These are phyloP conservation scores for Norana najaformis DNA, from an alignment of 2,888 invertebrate species.

Conservation along the genomic window DNA sequence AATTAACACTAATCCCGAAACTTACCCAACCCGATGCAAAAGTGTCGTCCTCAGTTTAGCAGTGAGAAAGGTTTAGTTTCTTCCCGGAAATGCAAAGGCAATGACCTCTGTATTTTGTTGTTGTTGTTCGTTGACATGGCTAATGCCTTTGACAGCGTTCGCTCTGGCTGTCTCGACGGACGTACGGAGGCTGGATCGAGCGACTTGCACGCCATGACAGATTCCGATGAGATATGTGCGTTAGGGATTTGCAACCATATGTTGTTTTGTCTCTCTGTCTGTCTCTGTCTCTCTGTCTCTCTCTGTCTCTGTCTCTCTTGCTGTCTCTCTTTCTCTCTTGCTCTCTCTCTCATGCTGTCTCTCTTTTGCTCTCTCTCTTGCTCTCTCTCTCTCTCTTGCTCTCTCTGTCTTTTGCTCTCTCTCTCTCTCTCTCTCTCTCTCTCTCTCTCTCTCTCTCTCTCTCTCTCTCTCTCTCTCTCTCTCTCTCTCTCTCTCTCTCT, in stretches of 20 bases:
- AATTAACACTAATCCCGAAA: no score
- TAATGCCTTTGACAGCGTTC: no score
- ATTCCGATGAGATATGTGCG: not conserved
- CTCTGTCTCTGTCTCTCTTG: not conserved
- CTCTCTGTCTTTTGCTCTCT: not conserved
- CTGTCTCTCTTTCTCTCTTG: not conserved
- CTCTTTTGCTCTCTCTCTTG: not conserved
- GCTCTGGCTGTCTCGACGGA: not conserved
- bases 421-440: slow-evolving; percentile 17
- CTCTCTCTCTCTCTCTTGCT: not conserved
- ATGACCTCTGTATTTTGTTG: no score
- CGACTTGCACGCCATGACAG: not conserved
- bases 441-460: not conserved
- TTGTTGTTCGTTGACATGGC: no score
- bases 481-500: not conserved
- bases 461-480: slow-evolving; percentile 8
- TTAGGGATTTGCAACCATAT: not conserved
- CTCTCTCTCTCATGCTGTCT: not conserved
- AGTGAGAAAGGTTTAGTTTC: no score
- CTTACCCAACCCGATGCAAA: no score
- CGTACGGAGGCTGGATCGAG: not conserved
- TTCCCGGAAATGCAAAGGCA: no score
- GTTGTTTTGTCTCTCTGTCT: not conserved
- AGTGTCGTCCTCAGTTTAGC: no score
- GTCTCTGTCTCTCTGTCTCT: not conserved